Conservation (phyloP, 92 coral and sea anemone genomes). For the Zoanthus sansibaricus region DNA sequence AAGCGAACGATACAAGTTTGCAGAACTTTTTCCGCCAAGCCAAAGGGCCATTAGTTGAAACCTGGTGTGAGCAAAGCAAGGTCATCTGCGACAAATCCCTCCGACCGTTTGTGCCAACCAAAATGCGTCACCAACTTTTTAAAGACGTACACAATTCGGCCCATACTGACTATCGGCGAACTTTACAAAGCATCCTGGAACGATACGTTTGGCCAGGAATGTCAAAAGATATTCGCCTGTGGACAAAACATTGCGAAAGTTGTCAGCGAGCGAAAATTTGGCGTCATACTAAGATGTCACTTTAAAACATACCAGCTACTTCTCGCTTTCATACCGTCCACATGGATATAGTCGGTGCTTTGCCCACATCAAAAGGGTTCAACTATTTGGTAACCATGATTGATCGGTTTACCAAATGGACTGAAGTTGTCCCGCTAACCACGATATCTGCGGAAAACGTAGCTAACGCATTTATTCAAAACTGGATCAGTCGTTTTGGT, state of each 20-base stretch:
- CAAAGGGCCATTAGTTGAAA: no score
- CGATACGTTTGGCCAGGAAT: no score
- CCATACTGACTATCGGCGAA: no score
- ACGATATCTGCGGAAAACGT: not conserved
- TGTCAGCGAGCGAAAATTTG: constrained; percentile 29
- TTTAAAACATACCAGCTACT: constrained; percentile 8
- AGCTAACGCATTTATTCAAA: not conserved
- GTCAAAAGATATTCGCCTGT: no score
- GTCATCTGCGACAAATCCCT: no score
- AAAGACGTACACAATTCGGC: no score
- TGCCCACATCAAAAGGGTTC: constrained; percentile 36
- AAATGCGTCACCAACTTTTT: no score
- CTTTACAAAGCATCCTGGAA: no score
- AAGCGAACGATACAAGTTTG: constrained; percentile 14
- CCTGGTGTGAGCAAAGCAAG: no score
- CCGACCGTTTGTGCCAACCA: no score
- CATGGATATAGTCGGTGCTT: not conserved
- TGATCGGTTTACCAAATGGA: not conserved
- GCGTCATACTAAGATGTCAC: not conserved
- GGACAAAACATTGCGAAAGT: not conserved
- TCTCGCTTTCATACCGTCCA: constrained; percentile 17
- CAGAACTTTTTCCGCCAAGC: no score
- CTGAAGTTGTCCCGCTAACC: not conserved
- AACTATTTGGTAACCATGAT: constrained; percentile 54
- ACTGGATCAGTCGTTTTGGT: not conserved